Conservation (phyloP, 2,113 vertebrate species). For the Datnioides undecimradiatus region DNA sequence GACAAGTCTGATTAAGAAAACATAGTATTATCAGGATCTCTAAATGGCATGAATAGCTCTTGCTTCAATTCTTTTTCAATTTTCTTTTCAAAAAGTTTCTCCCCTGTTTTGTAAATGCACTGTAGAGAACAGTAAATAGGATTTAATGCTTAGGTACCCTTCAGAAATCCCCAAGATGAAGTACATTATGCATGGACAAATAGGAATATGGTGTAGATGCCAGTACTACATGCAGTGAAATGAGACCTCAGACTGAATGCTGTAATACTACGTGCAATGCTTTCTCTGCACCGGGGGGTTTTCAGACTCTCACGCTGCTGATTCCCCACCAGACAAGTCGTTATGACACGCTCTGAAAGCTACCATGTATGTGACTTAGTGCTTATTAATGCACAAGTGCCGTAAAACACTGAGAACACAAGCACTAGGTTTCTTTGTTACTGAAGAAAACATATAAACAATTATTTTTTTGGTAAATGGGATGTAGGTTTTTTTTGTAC, state of each 20-base stretch:
- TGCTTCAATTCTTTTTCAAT: background rate
- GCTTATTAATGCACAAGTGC: background rate
- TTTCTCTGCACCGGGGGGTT: background rate
- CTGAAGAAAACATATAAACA: too few species aligned
- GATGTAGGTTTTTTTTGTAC: background rate
- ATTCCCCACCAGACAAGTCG: background rate
- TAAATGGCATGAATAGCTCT: background rate
- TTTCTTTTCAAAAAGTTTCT: background rate
- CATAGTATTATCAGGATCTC: background rate
- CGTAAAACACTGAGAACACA: too few species aligned
- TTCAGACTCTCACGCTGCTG: background rate
- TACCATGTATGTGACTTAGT: background rate
- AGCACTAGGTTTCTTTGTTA: too few species aligned
- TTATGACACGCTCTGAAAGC: background rate
- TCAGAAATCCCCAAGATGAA: constrained; percentile 30
- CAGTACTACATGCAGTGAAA: background rate
- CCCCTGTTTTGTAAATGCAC: constrained; percentile 1
- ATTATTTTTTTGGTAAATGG: too few species aligned
- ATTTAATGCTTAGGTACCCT: constrained; percentile 41
- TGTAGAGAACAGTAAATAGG: constrained; percentile 26
- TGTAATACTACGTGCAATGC: background rate
- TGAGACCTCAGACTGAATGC: background rate
- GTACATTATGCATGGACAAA: constrained; percentile 41
- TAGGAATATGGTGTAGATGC: constrained; percentile 2
- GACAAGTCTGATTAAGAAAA: constrained; percentile 1